phyloP scores from a whole-genome alignment of 2,888 invertebrate genomes.

The Ischnus inquisitorius region DNA sequence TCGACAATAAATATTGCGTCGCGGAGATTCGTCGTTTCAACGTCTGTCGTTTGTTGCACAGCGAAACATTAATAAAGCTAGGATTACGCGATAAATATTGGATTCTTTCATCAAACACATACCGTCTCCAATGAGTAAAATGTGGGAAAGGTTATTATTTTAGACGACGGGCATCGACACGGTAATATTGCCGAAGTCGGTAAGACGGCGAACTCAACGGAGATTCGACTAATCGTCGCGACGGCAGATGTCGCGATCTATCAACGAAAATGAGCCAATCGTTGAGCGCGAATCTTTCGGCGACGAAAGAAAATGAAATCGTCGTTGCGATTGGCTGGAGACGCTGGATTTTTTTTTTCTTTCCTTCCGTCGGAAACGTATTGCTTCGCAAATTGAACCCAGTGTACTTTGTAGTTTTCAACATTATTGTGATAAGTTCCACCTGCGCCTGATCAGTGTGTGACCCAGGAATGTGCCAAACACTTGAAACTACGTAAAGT shows the following conservation, averaged over 20 bases:
- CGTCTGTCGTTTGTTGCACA: conserved; percentile 12
- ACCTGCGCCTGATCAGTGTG: neutral
- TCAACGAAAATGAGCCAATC: neutral
- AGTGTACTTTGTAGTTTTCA: neutral
- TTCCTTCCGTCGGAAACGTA: neutral
- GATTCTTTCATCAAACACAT: conserved; percentile 58
- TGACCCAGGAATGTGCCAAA: conserved; percentile 7
- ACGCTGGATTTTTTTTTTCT: neutral
- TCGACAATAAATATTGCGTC: conserved; percentile 53
- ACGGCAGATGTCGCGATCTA: neutral
- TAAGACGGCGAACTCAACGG: neutral
- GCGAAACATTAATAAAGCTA: neutral
- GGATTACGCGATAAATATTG: conserved; percentile 56
- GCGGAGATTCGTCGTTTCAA: conserved; percentile 33
- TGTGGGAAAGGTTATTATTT: conserved; percentile 51
- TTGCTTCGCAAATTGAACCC: conserved; percentile 2
- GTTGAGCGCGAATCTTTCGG: neutral
- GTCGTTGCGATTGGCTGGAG: neutral
- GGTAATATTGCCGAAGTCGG: neutral
- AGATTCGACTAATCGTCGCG: neutral
- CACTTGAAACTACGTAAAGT: neutral
- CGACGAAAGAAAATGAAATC: neutral
- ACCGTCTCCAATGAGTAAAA: conserved; percentile 61
- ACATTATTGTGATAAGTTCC: neutral
- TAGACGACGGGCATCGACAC: conserved; percentile 20